Conservation (phyloP, 2,797 vertebrate species). For the Arrhamphus sclerolepis region DNA sequence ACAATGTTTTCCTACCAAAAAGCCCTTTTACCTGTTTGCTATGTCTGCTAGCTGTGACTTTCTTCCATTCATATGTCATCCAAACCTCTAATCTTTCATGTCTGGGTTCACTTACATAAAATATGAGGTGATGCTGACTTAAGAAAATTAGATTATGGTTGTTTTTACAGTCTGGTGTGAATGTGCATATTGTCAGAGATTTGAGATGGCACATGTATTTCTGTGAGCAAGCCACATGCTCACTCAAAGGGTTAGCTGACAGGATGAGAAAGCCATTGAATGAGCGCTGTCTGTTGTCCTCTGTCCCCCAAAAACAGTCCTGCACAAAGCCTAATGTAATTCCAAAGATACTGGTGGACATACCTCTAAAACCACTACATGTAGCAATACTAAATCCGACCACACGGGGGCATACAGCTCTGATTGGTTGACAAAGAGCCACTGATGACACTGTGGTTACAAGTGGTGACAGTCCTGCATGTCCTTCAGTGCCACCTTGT, state of each 20-base stretch:
- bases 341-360: not conserved
- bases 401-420: too few relatives aligned
- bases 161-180: conserved; percentile 14
- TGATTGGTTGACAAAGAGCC: too few relatives aligned
- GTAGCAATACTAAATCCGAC: too few relatives aligned
- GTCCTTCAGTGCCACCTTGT: too few relatives aligned
- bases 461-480: too few relatives aligned
- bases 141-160: conserved; percentile 35
- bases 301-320: conserved; percentile 14
- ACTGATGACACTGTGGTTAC: too few relatives aligned
- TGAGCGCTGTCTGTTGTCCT: conserved; percentile 25
- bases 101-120: conserved; percentile 41
- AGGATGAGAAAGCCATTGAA: conserved; percentile 22
- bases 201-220: conserved; percentile 15
- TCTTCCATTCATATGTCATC: conserved; percentile 36
- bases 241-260: conserved; percentile 25
- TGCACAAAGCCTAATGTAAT: conserved; percentile 23
- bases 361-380: too few relatives aligned
- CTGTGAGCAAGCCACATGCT: not conserved
- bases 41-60: conserved; percentile 19
- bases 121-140: conserved; percentile 24
- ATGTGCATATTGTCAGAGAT: conserved; percentile 13
- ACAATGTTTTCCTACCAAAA: conserved; percentile 31
- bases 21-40: conserved; percentile 47
- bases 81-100: conserved; percentile 33